Conservation (phyloP, 2,113 vertebrate species). For the Istiophorus platypterus region DNA sequence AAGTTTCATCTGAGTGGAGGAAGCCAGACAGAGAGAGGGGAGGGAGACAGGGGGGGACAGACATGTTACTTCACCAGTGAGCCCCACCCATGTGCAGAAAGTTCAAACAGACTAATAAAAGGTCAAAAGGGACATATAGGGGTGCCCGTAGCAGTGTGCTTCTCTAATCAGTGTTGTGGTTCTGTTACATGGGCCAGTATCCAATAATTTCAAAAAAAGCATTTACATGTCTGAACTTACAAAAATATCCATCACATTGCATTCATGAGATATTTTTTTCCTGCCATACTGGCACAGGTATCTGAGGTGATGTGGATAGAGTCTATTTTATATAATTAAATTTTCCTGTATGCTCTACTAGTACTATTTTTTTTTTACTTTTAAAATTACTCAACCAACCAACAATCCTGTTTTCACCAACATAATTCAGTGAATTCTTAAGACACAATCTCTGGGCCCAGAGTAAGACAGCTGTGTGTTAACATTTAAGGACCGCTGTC, state of each 20-base stretch:
- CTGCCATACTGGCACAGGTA: background rate
- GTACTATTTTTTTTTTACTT: background rate
- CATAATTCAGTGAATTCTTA: background rate
- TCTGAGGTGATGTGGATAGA: too few species aligned
- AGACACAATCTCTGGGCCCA: background rate
- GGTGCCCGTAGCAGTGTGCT: background rate
- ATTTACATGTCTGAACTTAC: background rate
- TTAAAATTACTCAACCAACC: background rate
- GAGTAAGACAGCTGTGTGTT: background rate
- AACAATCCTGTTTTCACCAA: background rate
- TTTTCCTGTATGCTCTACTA: too few species aligned
- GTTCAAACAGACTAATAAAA: background rate
- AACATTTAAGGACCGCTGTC: too few species aligned
- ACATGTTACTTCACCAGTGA: conserved; percentile 70
- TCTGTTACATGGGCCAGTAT: background rate
- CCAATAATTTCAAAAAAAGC: background rate
- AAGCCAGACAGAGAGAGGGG: conserved; percentile 50
- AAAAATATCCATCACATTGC: background rate
- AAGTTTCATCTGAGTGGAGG: conserved; percentile 86
- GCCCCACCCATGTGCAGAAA: conserved; percentile 54
- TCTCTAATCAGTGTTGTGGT: background rate
- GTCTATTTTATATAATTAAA: background rate
- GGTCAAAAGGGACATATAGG: background rate
- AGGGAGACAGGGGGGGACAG: conserved; percentile 37
- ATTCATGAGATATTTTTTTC: background rate